Conservation (phyloP, 2,113 vertebrate genomes). For the Trichechus manatus region DNA sequence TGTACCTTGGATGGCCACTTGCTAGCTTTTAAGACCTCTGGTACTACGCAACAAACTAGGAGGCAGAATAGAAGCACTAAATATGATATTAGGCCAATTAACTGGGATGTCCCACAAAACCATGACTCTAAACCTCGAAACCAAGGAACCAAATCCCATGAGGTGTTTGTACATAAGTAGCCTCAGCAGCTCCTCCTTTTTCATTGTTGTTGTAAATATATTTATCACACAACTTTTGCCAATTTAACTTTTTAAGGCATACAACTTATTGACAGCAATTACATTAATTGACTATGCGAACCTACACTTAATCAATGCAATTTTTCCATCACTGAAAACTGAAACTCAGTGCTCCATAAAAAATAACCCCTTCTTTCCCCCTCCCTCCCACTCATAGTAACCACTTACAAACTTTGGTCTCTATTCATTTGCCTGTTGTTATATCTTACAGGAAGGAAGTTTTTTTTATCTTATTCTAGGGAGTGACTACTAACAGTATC, state of each 20-base stretch:
- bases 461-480: background rate
- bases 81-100: no score
- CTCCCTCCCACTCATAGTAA: background rate
- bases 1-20: background rate
- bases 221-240: no score
- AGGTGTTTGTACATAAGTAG: background rate
- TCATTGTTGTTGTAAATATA: no score
- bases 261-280: no score
- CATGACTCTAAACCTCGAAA: background rate
- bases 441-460: background rate
- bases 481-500: background rate
- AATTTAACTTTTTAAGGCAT: no score
- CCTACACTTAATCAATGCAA: no score
- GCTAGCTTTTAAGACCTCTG: background rate
- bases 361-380: background rate
- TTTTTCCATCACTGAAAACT: no score
- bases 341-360: background rate
- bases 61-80: background rate
- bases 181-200: no score
- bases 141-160: background rate
- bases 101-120: background rate
- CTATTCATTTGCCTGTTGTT: background rate
- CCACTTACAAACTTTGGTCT: background rate
- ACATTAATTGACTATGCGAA: no score
- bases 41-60: background rate